Conservation (phyloP, 2,797 vertebrate genomes). For the Epinephelus awoara region DNA sequence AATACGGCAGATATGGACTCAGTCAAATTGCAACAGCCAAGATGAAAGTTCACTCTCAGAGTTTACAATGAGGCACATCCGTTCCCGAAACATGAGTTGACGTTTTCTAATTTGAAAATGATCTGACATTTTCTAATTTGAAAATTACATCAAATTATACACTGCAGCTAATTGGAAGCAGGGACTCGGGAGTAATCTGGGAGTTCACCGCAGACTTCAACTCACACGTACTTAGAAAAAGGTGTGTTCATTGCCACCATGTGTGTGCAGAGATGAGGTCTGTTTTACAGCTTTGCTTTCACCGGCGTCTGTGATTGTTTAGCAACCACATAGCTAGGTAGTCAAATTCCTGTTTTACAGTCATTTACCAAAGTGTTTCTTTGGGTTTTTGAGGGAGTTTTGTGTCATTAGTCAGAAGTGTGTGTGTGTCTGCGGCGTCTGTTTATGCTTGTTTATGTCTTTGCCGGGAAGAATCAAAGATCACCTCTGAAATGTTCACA, state of each 20-base stretch:
- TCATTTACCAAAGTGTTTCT: conserved; percentile 72
- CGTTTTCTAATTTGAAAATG: conserved; percentile 54
- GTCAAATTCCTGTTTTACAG: conserved; percentile 74
- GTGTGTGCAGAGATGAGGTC: conserved; percentile 62
- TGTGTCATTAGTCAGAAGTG: conserved; percentile 64
- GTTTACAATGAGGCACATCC: conserved; percentile 20
- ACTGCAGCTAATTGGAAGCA: conserved; percentile 58
- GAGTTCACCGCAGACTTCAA: conserved; percentile 42
- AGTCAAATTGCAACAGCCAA: not conserved
- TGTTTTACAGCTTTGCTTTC: conserved; percentile 63
- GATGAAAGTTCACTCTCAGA: conserved; percentile 11
- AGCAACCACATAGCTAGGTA: conserved; percentile 66
- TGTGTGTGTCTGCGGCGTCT: conserved; percentile 59
- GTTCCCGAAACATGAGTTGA: conserved; percentile 39
- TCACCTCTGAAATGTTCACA: conserved; percentile 53
- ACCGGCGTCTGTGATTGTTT: conserved; percentile 62
- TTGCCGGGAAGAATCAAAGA: conserved; percentile 32
- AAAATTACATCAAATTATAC: conserved; percentile 58
- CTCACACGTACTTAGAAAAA: conserved; percentile 51
- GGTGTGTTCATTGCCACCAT: conserved; percentile 68
- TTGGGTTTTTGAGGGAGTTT: conserved; percentile 52
- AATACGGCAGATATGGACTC: not conserved
- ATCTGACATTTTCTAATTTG: conserved; percentile 40
- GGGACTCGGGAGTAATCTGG: conserved; percentile 47
- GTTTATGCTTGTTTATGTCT: conserved; percentile 61